Percentiles rank a stretch among this genome's conserved stretches.
These are phyloP conservation scores for Drosophila merina DNA, from an alignment of 2,888 invertebrate species.

Conservation along the genomic window DNA sequence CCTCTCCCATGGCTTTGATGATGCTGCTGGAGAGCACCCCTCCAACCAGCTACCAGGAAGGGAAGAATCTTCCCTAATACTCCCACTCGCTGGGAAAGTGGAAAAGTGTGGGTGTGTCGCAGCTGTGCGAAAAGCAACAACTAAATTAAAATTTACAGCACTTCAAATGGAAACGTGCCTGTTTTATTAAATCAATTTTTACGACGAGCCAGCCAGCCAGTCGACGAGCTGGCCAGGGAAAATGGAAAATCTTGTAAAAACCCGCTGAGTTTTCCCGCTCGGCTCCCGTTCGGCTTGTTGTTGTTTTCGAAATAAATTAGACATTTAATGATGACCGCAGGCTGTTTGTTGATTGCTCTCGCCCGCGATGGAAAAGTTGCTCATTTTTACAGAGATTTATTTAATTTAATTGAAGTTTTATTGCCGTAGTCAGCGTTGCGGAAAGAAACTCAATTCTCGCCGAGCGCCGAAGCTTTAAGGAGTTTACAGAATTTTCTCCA, in stretches of 20 bases:
- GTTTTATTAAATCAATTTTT: slow-evolving; percentile 78
- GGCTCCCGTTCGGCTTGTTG: slow-evolving; percentile 43
- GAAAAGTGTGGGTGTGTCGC: slow-evolving; percentile 47
- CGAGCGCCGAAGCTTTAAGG: slow-evolving; percentile 3
- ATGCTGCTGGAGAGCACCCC: slow-evolving; percentile 39
- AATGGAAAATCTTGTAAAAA: slow-evolving; percentile 70
- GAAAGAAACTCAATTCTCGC: slow-evolving; percentile 23
- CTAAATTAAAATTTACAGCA: slow-evolving; percentile 80
- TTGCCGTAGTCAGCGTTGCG: slow-evolving; percentile 55
- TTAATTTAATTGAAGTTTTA: slow-evolving; percentile 77
- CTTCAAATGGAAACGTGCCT: slow-evolving; percentile 77
- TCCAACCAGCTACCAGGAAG: slow-evolving; percentile 3
- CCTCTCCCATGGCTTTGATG: slow-evolving; percentile 60
- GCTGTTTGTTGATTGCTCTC: slow-evolving; percentile 73
- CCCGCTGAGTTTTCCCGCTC: slow-evolving; percentile 55
- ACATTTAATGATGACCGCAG: slow-evolving; percentile 80
- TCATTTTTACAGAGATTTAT: slow-evolving; percentile 72
- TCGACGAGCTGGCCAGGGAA: slow-evolving; percentile 34
- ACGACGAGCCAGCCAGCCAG: slow-evolving; percentile 26
- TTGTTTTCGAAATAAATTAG: slow-evolving; percentile 73
- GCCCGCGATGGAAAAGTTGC: slow-evolving; percentile 40
- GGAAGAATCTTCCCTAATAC: not conserved
- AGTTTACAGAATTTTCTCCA: slow-evolving; percentile 1
- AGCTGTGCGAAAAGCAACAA: slow-evolving; percentile 71
- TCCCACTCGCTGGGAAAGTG: not conserved